Evolutionary conservation across 2,888 invertebrate genomes (phyloP).

Genomic region (Myathropa florea): DNA sequence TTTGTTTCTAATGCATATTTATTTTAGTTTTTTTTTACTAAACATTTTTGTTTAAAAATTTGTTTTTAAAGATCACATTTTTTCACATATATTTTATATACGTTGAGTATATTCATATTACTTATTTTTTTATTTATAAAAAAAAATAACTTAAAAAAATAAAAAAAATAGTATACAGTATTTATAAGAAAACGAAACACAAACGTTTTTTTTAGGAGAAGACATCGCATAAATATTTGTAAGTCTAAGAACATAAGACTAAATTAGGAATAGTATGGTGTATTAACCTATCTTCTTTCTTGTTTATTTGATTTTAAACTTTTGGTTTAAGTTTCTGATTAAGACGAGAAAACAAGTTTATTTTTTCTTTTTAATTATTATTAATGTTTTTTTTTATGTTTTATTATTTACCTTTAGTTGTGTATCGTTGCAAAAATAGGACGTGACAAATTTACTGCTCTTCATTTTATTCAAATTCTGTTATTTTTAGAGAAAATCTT

Average conservation of each 20-base stretch:
- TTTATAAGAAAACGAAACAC: constrained; percentile 1
- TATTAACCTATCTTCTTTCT: constrained; percentile 53
- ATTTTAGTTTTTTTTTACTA: constrained; percentile 69
- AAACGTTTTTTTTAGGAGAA: background rate
- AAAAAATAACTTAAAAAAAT: constrained; percentile 7
- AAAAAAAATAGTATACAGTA: background rate
- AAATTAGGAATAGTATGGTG: constrained; percentile 16
- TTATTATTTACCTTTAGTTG: constrained; percentile 49
- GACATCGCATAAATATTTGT: background rate
- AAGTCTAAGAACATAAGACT: background rate
- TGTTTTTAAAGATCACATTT: constrained; percentile 66
- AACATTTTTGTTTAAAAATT: constrained; percentile 73
- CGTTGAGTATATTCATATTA: constrained; percentile 44
- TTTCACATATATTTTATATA: constrained; percentile 58
- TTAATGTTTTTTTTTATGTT: constrained; percentile 43
- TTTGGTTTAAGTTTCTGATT: constrained; percentile 17
- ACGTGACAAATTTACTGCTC: constrained; percentile 76
- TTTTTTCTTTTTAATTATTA: constrained; percentile 29
- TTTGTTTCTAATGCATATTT: constrained; percentile 17
- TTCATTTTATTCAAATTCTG: constrained; percentile 3
- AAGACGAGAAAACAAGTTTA: constrained; percentile 11
- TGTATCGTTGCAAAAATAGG: constrained; percentile 81
- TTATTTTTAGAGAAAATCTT: constrained; percentile 5
- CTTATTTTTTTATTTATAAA: constrained; percentile 24
- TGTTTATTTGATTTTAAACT: constrained; percentile 52